Evolutionary conservation across 2,113 vertebrate genomes (phyloP), one percentile per base, ranked within the genome.

Genomic region (Mastomys coucha): DNA sequence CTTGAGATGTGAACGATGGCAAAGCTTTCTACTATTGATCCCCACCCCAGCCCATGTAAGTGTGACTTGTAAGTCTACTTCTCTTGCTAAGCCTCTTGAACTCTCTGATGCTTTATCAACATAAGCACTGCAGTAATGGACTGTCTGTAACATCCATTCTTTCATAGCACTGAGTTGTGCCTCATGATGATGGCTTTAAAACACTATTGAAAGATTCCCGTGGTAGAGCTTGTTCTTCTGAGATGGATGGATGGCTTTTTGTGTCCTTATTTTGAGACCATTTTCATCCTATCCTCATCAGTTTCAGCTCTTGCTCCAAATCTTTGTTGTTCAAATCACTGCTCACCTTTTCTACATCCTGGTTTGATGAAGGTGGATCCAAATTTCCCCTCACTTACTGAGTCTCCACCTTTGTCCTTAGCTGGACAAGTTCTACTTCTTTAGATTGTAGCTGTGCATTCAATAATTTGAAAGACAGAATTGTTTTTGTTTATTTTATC

Each of bases 361-460:
- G 99, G 98, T 98, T 99, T 96, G 99, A 99, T 89, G 98, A 99
- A 90, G 98, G 98, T 97, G 98, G 99, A 98, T 98, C 99, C 98
- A 99, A 98, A 98, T 98, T 99, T 98, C 98, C 99, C 99, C 99
- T 99, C 99, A 92, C 98, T 99, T 99, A 99, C 93, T 99, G 99
- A 91, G 99, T 99, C 98, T 99, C 99, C 98, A 99, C 99, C 98
- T 99, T 99, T 36, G 99, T 99, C 98, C 97, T 99, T 42, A 99
- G 98, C 96, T 99, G 99, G 87, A 99, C 98, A 72, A 99, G 98
- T 98, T 99, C 99, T 96, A 99, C 97, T 98, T 99, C 99, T 99
- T 99, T 99, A 97, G 99, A 98, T 87, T 99, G 99, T 76, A 99
- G 98, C 97, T 99, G 99, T 85, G 99, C 99, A 3, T 99, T 99